Conservation (phyloP, 2,888 invertebrate genomes). For the Noctua fimbriata region DNA sequence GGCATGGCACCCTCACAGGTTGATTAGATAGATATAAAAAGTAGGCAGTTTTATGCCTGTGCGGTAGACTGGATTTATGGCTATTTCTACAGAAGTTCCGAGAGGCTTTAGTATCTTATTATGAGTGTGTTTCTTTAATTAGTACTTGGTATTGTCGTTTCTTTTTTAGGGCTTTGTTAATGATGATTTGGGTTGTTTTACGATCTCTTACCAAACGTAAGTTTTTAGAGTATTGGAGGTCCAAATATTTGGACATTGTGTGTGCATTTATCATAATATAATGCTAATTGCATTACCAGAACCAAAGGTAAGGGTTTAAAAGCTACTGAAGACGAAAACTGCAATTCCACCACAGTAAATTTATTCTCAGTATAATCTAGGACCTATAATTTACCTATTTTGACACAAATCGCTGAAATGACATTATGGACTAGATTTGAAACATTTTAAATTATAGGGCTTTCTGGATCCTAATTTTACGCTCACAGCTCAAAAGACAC, state of each 20-base stretch:
- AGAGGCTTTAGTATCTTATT: constrained; percentile 28
- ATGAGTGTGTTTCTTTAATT: constrained; percentile 47
- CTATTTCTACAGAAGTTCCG: constrained; percentile 31
- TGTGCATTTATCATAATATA: background rate
- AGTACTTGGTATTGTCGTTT: constrained; percentile 25
- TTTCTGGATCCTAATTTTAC: background rate
- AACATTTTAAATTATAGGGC: background rate
- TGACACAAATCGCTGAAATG: background rate
- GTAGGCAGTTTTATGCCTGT: constrained; percentile 53
- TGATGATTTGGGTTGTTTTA: constrained; percentile 31
- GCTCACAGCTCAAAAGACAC: background rate
- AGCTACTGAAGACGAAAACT: background rate
- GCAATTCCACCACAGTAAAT: background rate
- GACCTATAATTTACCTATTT: background rate
- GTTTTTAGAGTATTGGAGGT: background rate
- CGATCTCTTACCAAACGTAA: background rate
- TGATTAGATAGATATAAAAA: constrained; percentile 59
- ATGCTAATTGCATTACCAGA: background rate
- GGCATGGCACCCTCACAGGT: constrained; percentile 38
- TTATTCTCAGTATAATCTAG: background rate
- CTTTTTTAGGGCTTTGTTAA: constrained; percentile 38
- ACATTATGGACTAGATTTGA: background rate
- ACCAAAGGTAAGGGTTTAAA: background rate
- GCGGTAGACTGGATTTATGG: constrained; percentile 48
- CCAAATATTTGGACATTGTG: background rate